These are phyloP conservation scores for Sula dactylatra DNA, from an alignment of 2,113 vertebrate genomes.

Conservation along the genomic window DNA sequence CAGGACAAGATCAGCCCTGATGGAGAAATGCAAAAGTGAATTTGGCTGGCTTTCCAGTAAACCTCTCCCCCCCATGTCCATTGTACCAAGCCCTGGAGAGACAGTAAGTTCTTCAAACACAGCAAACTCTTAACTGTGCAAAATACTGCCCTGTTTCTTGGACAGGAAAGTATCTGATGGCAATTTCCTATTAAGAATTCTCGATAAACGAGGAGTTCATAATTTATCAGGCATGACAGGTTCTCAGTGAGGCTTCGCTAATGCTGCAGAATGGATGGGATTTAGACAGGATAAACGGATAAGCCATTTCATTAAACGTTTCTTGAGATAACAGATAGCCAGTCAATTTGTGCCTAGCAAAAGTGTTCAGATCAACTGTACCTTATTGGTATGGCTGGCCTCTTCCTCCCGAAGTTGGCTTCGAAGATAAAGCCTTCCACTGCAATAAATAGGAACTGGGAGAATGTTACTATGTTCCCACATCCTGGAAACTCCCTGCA, in stretches of 20 bases:
- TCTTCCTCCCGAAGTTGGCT: constrained; percentile 87
- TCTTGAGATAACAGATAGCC: not conserved
- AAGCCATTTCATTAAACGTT: not conserved
- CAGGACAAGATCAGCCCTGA: not conserved
- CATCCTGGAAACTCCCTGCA: constrained; percentile 91
- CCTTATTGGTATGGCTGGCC: constrained; percentile 87
- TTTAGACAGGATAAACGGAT: not conserved
- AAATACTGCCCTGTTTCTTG: not conserved
- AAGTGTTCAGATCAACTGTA: constrained; percentile 14
- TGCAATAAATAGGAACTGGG: constrained; percentile 93
- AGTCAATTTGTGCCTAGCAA: no score
- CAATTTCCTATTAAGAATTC: not conserved
- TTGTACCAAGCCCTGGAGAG: not conserved
- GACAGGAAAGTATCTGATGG: not conserved
- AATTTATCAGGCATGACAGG: not conserved
- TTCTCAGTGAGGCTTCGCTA: not conserved
- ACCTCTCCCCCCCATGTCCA: not conserved
- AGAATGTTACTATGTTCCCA: constrained; percentile 94
- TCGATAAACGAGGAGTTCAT: accelerated
- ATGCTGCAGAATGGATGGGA: not conserved
- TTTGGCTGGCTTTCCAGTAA: not conserved
- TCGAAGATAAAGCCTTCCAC: constrained; percentile 93
- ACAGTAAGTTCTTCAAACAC: not conserved
- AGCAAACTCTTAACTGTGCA: not conserved
- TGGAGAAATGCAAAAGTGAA: not conserved